Percentiles rank a stretch among this genome's conserved stretches.
These are phyloP conservation scores for Crotalus horridus DNA, from an alignment of 2,113 vertebrate species.

Conservation along the genomic window DNA sequence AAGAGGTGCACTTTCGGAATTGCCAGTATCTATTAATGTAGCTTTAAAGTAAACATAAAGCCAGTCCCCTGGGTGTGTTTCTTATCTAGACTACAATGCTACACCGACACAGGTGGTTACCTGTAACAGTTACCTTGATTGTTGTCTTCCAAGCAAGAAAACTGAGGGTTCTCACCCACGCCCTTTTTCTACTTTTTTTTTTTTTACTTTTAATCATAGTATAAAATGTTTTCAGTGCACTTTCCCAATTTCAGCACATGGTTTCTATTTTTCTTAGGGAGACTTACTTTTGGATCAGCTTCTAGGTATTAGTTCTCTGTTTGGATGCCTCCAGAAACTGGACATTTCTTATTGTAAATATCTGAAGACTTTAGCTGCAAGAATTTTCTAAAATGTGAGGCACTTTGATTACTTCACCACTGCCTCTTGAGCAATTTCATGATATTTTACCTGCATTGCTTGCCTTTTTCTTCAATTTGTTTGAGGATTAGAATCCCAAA, in stretches of 20 bases:
- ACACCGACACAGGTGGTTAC: not conserved
- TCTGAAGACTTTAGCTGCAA: conserved; percentile 37
- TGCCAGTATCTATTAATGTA: not conserved
- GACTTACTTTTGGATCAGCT: conserved; percentile 37
- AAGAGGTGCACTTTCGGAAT: not conserved
- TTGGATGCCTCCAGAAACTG: conserved; percentile 43
- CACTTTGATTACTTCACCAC: conserved; percentile 38
- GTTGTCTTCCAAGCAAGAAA: conserved; percentile 11
- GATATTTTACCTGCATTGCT: conserved; percentile 31
- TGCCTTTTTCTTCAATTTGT: conserved; percentile 12
- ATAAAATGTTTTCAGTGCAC: conserved; percentile 44
- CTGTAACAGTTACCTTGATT: not conserved
- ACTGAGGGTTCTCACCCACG: conserved; percentile 24
- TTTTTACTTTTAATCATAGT: conserved; percentile 48
- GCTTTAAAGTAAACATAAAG: not conserved
- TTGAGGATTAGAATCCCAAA: not conserved
- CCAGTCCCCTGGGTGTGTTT: not conserved
- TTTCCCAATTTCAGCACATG: conserved; percentile 53
- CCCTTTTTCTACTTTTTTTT: conserved; percentile 30
- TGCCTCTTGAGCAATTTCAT: conserved; percentile 30
- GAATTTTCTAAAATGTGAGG: conserved; percentile 13
- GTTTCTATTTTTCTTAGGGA: conserved; percentile 27
- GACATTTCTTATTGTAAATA: conserved; percentile 35
- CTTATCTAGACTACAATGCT: not conserved
- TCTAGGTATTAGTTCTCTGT: conserved; percentile 42